Conservation (phyloP, 2,797 vertebrate genomes). For the Toxotes lorentzi region DNA sequence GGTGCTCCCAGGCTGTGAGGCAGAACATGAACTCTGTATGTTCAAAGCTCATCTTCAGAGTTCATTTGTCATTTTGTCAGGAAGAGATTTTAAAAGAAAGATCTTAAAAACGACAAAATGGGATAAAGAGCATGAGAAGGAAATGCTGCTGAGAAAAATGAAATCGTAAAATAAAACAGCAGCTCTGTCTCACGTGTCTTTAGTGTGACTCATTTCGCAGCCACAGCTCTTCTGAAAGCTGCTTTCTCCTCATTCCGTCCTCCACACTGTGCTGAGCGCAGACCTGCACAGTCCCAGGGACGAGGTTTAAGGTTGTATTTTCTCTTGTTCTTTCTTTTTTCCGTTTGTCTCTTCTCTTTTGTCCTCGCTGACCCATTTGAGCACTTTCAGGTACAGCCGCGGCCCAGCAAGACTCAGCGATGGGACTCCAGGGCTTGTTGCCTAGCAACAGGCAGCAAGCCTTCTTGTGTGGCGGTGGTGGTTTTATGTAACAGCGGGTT, state of each 20-base stretch:
- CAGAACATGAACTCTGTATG: no score
- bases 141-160: no score
- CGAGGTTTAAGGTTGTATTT: background rate
- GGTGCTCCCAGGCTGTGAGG: no score
- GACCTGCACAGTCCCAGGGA: background rate
- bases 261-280: constrained; percentile 22
- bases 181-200: no score
- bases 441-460: constrained; percentile 79
- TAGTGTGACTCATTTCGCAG: no score
- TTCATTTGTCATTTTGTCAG: no score
- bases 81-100: no score
- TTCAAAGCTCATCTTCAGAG: no score
- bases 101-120: no score
- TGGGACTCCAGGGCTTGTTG: constrained; percentile 76
- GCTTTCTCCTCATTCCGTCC: background rate
- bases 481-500: constrained; percentile 74
- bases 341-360: constrained; percentile 44
- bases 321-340: background rate
- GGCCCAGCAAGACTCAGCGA: constrained; percentile 53
- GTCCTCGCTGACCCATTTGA: constrained; percentile 66
- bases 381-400: constrained; percentile 65
- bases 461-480: constrained; percentile 48
- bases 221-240: background rate
- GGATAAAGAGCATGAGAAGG: no score
- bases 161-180: no score